Conservation (phyloP, 2,888 invertebrate species). For the Poecilus cupreus region DNA sequence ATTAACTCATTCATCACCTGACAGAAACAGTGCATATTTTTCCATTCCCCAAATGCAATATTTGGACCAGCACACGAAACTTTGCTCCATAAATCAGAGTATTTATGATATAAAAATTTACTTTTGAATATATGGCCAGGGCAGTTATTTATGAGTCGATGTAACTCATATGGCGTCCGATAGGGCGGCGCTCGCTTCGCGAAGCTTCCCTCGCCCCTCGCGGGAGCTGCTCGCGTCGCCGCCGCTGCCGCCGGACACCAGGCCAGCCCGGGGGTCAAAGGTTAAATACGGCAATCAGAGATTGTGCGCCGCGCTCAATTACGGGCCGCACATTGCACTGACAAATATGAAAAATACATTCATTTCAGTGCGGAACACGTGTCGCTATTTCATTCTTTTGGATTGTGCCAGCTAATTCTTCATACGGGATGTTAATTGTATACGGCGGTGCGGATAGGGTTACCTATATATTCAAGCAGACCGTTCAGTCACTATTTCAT, state of each 20-base stretch:
- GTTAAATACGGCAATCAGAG: slow-evolving; percentile 58
- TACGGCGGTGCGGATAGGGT: not conserved
- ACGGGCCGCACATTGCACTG: slow-evolving; percentile 65
- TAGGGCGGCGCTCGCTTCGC: slow-evolving; percentile 38
- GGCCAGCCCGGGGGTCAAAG: slow-evolving; percentile 12
- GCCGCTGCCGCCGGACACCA: slow-evolving; percentile 1
- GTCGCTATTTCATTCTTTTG: not conserved
- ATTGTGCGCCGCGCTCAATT: slow-evolving; percentile 62
- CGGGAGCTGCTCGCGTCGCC: not conserved
- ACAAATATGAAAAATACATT: slow-evolving; percentile 67
- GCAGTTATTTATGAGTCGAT: slow-evolving; percentile 58
- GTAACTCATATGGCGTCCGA: slow-evolving; percentile 57
- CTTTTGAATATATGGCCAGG: slow-evolving; percentile 59
- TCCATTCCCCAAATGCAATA: slow-evolving; percentile 47
- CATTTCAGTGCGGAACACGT: slow-evolving; percentile 44
- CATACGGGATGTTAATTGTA: not conserved
- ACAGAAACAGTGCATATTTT: slow-evolving; percentile 50
- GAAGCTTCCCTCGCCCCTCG: not conserved
- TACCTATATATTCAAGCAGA: not conserved
- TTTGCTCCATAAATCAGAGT: slow-evolving; percentile 56
- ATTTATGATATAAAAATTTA: slow-evolving; percentile 60
- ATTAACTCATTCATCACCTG: slow-evolving; percentile 58
- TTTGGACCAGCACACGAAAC: slow-evolving; percentile 40
- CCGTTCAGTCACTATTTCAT: too few species aligned
- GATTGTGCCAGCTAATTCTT: not conserved